Conservation (phyloP, 1,140 invertebrate genomes). For the Drosophila orena region DNA sequence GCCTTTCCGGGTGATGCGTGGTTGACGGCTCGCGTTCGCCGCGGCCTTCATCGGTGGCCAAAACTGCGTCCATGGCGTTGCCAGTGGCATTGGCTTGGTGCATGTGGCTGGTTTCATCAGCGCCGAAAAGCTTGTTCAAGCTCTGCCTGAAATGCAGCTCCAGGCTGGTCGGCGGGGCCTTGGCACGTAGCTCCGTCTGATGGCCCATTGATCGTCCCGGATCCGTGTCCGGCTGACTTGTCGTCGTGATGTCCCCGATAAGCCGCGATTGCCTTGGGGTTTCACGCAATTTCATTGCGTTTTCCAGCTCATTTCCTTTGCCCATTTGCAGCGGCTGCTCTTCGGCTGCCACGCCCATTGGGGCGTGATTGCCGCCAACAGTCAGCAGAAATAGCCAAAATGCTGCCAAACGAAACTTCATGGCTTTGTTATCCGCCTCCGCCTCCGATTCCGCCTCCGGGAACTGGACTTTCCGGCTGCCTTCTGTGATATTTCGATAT, state of each 20-base stretch:
- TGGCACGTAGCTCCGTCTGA: slow-evolving; percentile 44
- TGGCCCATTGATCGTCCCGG: slow-evolving; percentile 50
- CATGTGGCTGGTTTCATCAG: slow-evolving; percentile 24
- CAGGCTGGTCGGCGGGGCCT: slow-evolving; percentile 43
- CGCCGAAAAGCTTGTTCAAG: slow-evolving; percentile 53
- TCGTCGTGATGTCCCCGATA: slow-evolving; percentile 65
- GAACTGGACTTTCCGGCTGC: slow-evolving; percentile 1
- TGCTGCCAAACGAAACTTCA: slow-evolving; percentile 71
- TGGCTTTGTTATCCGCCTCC: slow-evolving; percentile 38
- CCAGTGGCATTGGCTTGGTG: slow-evolving; percentile 7
- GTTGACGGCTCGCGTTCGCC: slow-evolving; percentile 22
- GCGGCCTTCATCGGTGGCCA: slow-evolving; percentile 31
- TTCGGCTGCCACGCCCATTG: slow-evolving; percentile 30
- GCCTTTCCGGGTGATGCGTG: slow-evolving; percentile 72
- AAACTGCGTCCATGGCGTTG: slow-evolving; percentile 30
- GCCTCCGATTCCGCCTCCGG: slow-evolving; percentile 1
- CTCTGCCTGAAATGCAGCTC: slow-evolving; percentile 57
- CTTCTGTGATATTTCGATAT: slow-evolving; percentile 49
- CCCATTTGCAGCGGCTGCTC: slow-evolving; percentile 30
- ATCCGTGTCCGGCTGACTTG: slow-evolving; percentile 51
- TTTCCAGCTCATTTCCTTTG: slow-evolving; percentile 76
- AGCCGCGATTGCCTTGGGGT: slow-evolving; percentile 57
- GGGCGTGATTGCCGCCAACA: slow-evolving; percentile 66
- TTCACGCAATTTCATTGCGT: slow-evolving; percentile 61
- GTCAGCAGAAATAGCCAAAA: slow-evolving; percentile 81